Evolutionary conservation across 2,113 vertebrate genomes (phyloP).

Genomic region (Odobenus rosmarus): DNA sequence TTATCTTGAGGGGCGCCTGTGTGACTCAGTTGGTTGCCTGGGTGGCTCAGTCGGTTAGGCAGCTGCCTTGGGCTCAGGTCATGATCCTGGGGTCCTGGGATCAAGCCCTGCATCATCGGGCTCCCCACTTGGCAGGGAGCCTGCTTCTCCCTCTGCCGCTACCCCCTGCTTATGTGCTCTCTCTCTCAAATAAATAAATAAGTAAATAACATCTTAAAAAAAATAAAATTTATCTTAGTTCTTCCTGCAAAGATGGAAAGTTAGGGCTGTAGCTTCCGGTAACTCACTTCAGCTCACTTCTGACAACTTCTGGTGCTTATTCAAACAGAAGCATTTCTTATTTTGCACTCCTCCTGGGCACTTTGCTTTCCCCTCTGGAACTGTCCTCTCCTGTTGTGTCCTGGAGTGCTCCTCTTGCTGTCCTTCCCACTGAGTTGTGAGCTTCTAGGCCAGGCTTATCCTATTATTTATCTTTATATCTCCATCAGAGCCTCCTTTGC

Average conservation of each 20-base stretch:
- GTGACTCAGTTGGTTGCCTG: background rate
- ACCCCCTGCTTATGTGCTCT: background rate
- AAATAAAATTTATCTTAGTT: background rate
- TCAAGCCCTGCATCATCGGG: background rate
- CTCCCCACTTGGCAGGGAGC: background rate
- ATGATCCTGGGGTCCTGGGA: background rate
- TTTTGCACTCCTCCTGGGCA: background rate
- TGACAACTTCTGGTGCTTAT: background rate
- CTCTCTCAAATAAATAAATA: background rate
- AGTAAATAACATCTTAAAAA: background rate
- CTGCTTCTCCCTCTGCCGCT: background rate
- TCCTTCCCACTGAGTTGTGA: background rate
- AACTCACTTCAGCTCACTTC: background rate
- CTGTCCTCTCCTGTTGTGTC: background rate
- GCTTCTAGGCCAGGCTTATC: background rate
- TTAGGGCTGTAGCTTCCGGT: background rate
- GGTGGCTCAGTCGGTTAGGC: background rate
- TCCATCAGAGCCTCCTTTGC: background rate
- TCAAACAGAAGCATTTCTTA: background rate
- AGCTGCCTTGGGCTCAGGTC: background rate
- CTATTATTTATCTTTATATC: background rate
- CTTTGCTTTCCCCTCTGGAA: background rate
- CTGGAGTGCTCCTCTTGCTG: background rate
- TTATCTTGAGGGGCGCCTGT: background rate
- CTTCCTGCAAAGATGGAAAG: background rate